A percentile compares a stretch with the other conserved stretches of the same genome.
Conservation (phyloP, 1,140 invertebrate genomes). For the Ostrea denselamellosa region DNA sequence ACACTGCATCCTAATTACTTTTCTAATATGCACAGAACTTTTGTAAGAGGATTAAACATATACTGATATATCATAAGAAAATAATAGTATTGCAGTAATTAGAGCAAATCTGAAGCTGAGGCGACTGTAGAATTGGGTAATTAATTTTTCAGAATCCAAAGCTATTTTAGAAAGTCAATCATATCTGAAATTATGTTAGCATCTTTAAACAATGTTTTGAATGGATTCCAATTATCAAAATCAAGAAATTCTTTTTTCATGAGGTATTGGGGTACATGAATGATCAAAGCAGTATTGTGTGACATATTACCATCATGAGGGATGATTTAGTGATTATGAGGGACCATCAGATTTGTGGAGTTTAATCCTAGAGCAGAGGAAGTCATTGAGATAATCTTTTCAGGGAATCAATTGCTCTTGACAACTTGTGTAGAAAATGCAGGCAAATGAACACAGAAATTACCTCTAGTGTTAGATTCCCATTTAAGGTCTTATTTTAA, state of each 20-base stretch:
- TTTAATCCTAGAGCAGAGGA: neutral
- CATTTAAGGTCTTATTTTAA: neutral
- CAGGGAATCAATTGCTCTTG: conserved; percentile 9
- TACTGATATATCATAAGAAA: neutral
- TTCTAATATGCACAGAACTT: neutral
- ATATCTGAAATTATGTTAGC: too few species aligned
- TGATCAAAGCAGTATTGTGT: neutral
- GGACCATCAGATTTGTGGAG: neutral
- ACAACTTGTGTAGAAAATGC: neutral
- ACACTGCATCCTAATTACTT: neutral
- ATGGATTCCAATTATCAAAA: too few species aligned
- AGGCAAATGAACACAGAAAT: neutral
- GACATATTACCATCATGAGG: neutral
- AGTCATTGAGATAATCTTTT: conserved; percentile 3
- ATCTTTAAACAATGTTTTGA: too few species aligned
- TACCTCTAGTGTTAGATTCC: neutral
- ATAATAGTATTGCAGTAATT: too few species aligned
- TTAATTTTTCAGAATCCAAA: too few species aligned
- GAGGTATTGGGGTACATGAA: neutral
- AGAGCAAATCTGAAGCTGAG: too few species aligned
- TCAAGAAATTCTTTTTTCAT: neutral
- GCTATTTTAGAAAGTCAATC: too few species aligned
- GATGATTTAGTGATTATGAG: neutral
- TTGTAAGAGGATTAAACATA: neutral
- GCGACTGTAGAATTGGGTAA: too few species aligned